Evolutionary conservation across 2,797 vertebrate species (phyloP), one percentile per base, ranked within the genome.

Genomic region (Hirundo rustica): DNA sequence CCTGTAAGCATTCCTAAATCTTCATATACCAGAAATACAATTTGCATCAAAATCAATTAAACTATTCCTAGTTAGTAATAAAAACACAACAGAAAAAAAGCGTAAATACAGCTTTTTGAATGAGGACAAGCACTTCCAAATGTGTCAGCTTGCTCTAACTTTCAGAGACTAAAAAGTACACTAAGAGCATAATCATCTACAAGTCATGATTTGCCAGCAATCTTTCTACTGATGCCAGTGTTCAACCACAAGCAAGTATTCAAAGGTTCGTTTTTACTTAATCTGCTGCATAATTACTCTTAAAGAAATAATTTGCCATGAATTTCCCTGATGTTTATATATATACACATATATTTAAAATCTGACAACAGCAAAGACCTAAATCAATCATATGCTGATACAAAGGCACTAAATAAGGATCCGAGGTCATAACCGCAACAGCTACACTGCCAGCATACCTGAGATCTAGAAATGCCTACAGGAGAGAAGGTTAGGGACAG

Each of bases 301-400:
- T 40, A 36, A 44, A 86, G 18, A 77, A 70, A 88, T 8, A 0
- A 44, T 38, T 26, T 61, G 19, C 4, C 11, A 7, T 16, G 1
- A 36, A 65, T 66, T 44, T 29, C 15, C 6, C 13, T 15, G 2
- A 12, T 8, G 18, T 19, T 13, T 20, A 8, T 27, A 3, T 38
- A 4, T 1, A 0, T 19, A 55, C 9, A 55, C 8, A 5, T 4
- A 3, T 1, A 0, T 18, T 65, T 30, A 53, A 75, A 79, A 64
- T 34, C 27, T 40, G 25, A 27, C 34, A 66, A 44, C 13, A 45
- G 50, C 4, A 1, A 85, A 62, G 27, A 66, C 22, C 4, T 38
- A 82, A 32, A 71, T 8, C 10, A 84, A 58, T 25, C 71, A 51
- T 4, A 8, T 0, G 8, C 21, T 40, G 10, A 25, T 70, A 47